Percentiles rank a stretch among this genome's conserved stretches.
phyloP scores from a whole-genome alignment of 2,888 invertebrate species.

The Thymelicus lineola region DNA sequence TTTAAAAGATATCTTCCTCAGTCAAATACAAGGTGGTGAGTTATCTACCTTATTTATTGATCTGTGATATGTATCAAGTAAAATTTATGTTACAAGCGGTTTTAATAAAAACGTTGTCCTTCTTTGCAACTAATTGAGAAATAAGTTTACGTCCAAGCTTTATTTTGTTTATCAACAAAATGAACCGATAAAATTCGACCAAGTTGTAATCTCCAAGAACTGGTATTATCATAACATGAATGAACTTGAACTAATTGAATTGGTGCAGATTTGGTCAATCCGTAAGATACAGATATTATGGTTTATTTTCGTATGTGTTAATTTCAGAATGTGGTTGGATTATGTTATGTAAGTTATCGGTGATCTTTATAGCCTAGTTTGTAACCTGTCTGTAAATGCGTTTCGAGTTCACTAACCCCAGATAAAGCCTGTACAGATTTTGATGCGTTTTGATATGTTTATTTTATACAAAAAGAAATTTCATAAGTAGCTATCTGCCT shows the following conservation, averaged over 20 bases:
- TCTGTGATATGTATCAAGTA: too few relatives aligned
- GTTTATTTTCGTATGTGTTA: not conserved
- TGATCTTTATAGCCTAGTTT: too few relatives aligned
- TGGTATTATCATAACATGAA: slow-evolving; percentile 9
- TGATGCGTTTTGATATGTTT: not conserved
- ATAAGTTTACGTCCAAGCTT: not conserved
- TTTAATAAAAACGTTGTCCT: not conserved
- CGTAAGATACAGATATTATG: not conserved
- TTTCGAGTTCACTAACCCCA: not conserved
- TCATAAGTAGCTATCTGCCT: too few relatives aligned
- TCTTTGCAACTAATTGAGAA: not conserved
- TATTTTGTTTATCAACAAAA: slow-evolving; percentile 18
- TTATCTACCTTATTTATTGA: too few relatives aligned
- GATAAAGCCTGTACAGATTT: not conserved
- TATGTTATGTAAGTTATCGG: too few relatives aligned
- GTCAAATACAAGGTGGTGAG: too few relatives aligned
- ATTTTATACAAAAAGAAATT: too few relatives aligned
- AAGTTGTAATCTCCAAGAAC: slow-evolving; percentile 9
- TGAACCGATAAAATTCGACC: slow-evolving; percentile 18
- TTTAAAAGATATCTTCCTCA: too few relatives aligned
- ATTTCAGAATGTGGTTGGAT: not conserved
- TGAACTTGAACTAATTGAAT: slow-evolving; percentile 11
- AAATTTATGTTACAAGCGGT: not conserved
- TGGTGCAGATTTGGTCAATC: slow-evolving; percentile 10
- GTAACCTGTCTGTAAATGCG: not conserved